phyloP scores from a whole-genome alignment of 2,888 invertebrate species.

The Gerris lacustris region DNA sequence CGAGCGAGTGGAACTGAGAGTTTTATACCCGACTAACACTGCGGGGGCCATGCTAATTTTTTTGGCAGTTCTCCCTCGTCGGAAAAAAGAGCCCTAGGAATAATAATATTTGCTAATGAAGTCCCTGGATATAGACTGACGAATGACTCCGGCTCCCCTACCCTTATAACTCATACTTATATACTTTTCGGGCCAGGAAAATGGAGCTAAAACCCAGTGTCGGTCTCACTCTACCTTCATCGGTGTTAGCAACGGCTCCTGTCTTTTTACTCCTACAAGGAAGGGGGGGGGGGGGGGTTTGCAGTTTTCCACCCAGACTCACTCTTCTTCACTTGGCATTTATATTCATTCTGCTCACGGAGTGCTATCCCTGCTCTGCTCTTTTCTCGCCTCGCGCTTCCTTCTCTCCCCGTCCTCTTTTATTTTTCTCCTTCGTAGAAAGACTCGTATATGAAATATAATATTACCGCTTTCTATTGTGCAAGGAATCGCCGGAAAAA shows the following conservation, averaged over 20 bases:
- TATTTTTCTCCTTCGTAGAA: not conserved
- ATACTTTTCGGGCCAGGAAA: not conserved
- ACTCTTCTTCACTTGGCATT: not conserved
- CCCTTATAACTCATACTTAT: not conserved
- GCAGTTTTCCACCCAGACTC: not conserved
- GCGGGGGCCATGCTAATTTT: not conserved
- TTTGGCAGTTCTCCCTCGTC: not conserved
- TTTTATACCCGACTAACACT: not conserved
- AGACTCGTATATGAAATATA: not conserved
- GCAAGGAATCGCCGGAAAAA: not conserved
- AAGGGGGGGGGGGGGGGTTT: not conserved
- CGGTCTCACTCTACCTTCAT: too few relatives aligned
- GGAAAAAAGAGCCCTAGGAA: not conserved
- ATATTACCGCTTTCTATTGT: not conserved
- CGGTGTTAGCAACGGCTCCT: too few relatives aligned
- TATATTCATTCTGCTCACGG: not conserved
- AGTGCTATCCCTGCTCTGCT: not conserved
- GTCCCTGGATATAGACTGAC: conserved; percentile 3
- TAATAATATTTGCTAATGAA: not conserved
- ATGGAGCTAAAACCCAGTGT: not conserved
- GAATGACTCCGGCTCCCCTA: not conserved
- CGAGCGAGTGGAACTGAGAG: conserved; percentile 3
- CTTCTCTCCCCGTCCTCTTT: not conserved
- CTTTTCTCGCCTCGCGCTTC: not conserved
- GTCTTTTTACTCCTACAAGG: too few relatives aligned